phyloP scores from a whole-genome alignment of 2,797 vertebrate species.

The Girardinus metallicus region DNA sequence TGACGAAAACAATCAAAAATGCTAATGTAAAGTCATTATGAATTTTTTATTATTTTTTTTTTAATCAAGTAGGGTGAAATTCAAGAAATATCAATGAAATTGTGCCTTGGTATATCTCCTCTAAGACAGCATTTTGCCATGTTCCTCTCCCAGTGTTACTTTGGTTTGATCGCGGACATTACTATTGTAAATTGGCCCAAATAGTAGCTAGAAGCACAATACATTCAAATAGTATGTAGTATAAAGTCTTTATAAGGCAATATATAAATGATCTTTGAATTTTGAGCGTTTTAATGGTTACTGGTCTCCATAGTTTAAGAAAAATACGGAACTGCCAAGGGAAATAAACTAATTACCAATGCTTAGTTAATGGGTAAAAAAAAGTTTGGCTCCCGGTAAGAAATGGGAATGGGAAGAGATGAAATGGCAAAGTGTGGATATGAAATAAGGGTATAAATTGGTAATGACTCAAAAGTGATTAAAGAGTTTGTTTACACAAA shows the following conservation, averaged over 20 bases:
- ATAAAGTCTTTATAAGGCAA: background rate
- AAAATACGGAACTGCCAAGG: background rate
- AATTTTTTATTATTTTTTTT: background rate
- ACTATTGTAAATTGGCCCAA: background rate
- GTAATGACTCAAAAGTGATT: background rate
- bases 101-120: background rate
- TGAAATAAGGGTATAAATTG: background rate
- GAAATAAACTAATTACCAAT: too few relatives aligned
- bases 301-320: background rate
- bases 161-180: background rate
- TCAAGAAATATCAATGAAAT: background rate
- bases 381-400: background rate
- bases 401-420: background rate
- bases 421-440: background rate
- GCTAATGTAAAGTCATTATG: background rate
- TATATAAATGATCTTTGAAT: background rate
- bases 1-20: background rate
- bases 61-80: background rate
- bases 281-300: background rate
- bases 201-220: background rate
- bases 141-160: background rate
- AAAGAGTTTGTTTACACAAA: slow-evolving; percentile 32
- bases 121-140: background rate
- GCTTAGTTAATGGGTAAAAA: background rate
- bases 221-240: background rate